Conservation (phyloP, 1,140 invertebrate genomes). For the Octopus sinensis region DNA sequence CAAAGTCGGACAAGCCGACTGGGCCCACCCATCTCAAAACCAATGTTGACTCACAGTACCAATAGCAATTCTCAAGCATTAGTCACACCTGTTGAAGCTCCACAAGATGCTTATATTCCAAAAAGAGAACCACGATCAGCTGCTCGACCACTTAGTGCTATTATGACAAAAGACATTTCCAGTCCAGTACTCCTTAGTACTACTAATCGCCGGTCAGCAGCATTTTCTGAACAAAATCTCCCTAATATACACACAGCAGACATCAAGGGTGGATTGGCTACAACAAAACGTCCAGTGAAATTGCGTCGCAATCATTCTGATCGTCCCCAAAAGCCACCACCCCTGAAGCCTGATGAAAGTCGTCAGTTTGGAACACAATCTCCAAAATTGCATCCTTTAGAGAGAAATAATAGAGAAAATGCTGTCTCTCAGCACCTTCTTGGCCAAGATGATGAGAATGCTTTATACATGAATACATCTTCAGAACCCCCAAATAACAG, state of each 20-base stretch:
- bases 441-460: neutral
- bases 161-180: conserved; percentile 26
- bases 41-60: conserved; percentile 14
- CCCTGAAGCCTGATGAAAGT: conserved; percentile 4
- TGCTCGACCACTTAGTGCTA: conserved; percentile 14
- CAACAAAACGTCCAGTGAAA: neutral
- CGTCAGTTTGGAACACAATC: neutral
- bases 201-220: conserved; percentile 33
- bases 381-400: neutral
- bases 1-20: conserved; percentile 6
- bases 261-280: conserved; percentile 2
- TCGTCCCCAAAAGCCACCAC: neutral
- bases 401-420: neutral
- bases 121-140: conserved; percentile 27
- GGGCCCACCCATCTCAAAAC: conserved; percentile 9
- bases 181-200: conserved; percentile 33
- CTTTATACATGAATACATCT: neutral
- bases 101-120: conserved; percentile 14
- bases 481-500: neutral
- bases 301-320: conserved; percentile 1
- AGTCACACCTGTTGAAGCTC: conserved; percentile 8
- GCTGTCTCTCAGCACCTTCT: neutral
- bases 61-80: conserved; percentile 2
- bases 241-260: neutral
- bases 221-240: conserved; percentile 17